Evolutionary conservation across 2,888 invertebrate species (phyloP), one percentile per base, ranked within the genome.

Genomic region (Lithophane ornitopus): DNA sequence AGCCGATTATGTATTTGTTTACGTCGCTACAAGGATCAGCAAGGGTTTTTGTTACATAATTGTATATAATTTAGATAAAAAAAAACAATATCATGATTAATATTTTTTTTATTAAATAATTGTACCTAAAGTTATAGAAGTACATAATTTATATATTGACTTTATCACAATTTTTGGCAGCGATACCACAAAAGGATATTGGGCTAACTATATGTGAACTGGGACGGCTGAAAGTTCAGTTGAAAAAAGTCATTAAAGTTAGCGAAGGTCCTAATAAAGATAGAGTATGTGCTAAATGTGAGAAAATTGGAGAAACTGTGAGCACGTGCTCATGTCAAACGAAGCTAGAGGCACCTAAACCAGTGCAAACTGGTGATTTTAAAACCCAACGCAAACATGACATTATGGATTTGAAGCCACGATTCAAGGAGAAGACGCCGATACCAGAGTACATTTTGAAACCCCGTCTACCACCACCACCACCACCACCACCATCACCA

Each of bases 191-290:
- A 9, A 19, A 41, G 41, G 41, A 49, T 14, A 14, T n/a, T 41
- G 77, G 74, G 0, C 7, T 74, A 34, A 62, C 74, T 41, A 19
- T 34, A n/a, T 44, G 41, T 22, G 22, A 66, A 19, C 54, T 81
- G 11, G n/a, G 7, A 26, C 16, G 22, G 1, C 12, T 81, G 7
- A 72, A 44, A 46, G 4, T 16, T 2, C 70, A 65, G 49, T 59
- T 79, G 66, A 11, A 26, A 14, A 54, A 84, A 26, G 12, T 66
- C 6, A 58, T 79, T 56, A 54, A 84, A 69, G 39, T 80, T 59
- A 72, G 68, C 74, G 9, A 67, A 80, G 0, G 56, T 0, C 34
- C 65, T 7, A 62, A 12, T 11, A 14, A n/a, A 34, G 34, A 49
- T 6, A 59, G 65, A 16, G 22, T 67, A 14, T 49, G 78, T 34